phyloP scores from a whole-genome alignment of 2,888 invertebrate genomes.

The Euzophera pinguis region DNA sequence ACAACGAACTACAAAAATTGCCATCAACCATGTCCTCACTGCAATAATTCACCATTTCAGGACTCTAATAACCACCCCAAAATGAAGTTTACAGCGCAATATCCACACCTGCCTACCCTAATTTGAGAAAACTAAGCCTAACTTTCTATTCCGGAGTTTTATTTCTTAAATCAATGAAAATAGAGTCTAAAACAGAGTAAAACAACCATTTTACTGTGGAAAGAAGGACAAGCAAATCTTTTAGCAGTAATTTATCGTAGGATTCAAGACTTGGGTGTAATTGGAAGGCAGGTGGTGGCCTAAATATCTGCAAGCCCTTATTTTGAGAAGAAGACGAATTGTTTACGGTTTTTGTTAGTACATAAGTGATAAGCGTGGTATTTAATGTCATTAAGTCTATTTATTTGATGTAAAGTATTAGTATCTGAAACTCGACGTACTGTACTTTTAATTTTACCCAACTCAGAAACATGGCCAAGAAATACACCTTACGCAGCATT shows the following conservation, averaged over 20 bases:
- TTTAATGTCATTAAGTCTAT: too few relatives aligned
- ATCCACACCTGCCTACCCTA: background rate
- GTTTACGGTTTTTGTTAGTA: background rate
- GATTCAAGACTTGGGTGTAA: slow-evolving; percentile 12
- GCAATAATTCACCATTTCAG: background rate
- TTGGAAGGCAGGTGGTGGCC: slow-evolving; percentile 12
- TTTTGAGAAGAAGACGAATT: background rate
- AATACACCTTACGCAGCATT: slow-evolving; percentile 34
- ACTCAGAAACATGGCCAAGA: slow-evolving; percentile 19
- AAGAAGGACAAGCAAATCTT: background rate
- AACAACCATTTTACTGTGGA: background rate
- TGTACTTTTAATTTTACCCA: background rate
- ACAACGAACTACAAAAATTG: background rate
- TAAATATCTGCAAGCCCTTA: slow-evolving; percentile 5
- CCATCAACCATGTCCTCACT: background rate
- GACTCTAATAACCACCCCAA: background rate
- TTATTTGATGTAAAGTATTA: too few relatives aligned
- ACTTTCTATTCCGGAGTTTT: background rate
- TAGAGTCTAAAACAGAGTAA: background rate
- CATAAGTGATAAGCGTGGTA: background rate
- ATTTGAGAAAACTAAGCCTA: background rate
- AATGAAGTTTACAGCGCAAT: slow-evolving; percentile 1
- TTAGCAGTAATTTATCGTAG: slow-evolving; percentile 12
- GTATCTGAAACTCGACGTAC: background rate
- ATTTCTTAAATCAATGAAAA: background rate